phyloP scores from a whole-genome alignment of 1,140 invertebrate species.

The Archivesica marissinica region DNA sequence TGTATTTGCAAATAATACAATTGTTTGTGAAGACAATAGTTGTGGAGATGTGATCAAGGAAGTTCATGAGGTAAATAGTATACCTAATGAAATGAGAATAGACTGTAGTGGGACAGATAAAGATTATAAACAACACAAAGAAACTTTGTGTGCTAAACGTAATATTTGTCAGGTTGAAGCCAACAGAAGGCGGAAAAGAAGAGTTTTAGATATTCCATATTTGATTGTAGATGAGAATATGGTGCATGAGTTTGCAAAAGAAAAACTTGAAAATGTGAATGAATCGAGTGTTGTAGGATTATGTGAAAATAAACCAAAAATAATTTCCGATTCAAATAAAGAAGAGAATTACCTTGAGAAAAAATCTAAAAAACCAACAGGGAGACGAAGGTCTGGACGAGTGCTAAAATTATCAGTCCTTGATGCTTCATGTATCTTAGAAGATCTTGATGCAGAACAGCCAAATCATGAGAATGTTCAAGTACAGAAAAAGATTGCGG shows the following conservation, averaged over 20 bases:
- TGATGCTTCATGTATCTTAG: neutral
- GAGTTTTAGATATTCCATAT: slow-evolving; percentile 4
- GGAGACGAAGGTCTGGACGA: neutral
- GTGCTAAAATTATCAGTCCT: neutral
- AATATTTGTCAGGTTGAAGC: neutral
- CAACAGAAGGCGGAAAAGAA: slow-evolving; percentile 1
- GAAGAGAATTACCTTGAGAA: no score
- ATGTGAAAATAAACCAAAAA: neutral
- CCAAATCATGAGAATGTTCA: neutral
- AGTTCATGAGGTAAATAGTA: neutral
- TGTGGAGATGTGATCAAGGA: neutral
- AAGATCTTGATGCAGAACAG: neutral
- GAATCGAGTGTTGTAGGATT: no score
- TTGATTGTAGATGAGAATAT: neutral
- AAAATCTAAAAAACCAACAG: neutral
- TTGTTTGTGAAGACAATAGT: neutral
- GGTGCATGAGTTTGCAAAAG: neutral
- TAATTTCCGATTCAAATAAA: neutral
- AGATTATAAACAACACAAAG: no score
- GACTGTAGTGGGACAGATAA: neutral
- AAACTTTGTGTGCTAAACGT: neutral
- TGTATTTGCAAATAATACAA: no score
- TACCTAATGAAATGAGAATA: no score
- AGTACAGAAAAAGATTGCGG: neutral
- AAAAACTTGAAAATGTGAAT: neutral